Evolutionary conservation across 2,113 vertebrate genomes (phyloP).

Genomic region (Ptychochromis oligacanthus): DNA sequence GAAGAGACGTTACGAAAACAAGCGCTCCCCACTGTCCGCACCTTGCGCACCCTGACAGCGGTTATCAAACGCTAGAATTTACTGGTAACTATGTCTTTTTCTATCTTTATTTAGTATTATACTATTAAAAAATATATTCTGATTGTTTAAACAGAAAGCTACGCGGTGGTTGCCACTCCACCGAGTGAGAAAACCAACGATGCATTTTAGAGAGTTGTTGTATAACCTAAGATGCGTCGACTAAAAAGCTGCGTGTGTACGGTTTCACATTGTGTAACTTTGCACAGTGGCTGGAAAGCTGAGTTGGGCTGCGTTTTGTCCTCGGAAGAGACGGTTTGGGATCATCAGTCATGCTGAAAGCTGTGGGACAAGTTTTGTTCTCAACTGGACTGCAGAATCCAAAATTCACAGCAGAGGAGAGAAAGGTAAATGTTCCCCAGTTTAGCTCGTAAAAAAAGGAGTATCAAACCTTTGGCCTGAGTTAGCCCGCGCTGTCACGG

Average conservation of each 20-base stretch:
- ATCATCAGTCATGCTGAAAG: slow-evolving; percentile 75
- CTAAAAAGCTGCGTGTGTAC: not conserved
- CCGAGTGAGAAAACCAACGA: not conserved
- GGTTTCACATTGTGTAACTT: not conserved
- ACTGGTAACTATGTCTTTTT: slow-evolving; percentile 15
- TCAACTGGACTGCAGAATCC: slow-evolving; percentile 76
- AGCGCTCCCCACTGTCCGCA: not conserved
- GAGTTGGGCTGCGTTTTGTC: not conserved
- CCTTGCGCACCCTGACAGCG: too few species aligned
- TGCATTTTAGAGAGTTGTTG: not conserved
- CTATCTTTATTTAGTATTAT: not conserved
- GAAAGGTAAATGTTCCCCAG: slow-evolving; percentile 64
- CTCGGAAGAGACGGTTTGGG: not conserved
- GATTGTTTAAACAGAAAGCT: not conserved
- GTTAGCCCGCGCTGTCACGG: not conserved
- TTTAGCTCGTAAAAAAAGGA: not conserved
- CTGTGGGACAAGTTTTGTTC: slow-evolving; percentile 77
- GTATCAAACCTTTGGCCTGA: slow-evolving; percentile 17
- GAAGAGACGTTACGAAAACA: slow-evolving; percentile 47
- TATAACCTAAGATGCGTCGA: not conserved
- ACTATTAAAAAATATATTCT: not conserved
- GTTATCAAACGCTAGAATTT: too few species aligned
- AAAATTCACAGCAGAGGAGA: slow-evolving; percentile 68
- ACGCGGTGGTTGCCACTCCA: not conserved
- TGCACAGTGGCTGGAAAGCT: slow-evolving; percentile 6